phyloP scores from a whole-genome alignment of 2,113 vertebrate genomes.

The Cacatua alba region DNA sequence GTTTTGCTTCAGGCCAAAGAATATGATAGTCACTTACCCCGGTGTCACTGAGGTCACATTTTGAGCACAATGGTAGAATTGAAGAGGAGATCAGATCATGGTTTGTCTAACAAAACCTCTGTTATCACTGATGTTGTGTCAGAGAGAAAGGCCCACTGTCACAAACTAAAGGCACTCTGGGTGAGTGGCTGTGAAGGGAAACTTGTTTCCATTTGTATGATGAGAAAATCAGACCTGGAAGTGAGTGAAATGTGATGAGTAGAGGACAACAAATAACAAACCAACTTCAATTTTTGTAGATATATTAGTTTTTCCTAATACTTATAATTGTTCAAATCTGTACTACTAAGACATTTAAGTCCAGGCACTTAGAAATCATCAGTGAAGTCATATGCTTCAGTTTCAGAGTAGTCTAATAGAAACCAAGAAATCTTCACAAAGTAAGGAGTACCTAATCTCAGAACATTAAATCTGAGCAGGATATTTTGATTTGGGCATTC shows the following conservation, averaged over 20 bases:
- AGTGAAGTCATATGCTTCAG: neutral
- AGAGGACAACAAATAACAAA: neutral
- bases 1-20: neutral
- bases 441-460: neutral
- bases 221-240: neutral
- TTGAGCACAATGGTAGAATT: slow-evolving; percentile 21
- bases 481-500: neutral
- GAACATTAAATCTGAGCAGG: neutral
- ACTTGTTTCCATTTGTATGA: neutral
- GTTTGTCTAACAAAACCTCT: neutral
- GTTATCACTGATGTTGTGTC: neutral
- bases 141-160: slow-evolving; percentile 22
- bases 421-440: neutral
- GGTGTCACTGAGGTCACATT: slow-evolving; percentile 14
- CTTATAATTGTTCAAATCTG: neutral
- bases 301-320: neutral
- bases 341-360: neutral
- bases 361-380: neutral
- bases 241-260: neutral
- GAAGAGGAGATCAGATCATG: slow-evolving; percentile 7
- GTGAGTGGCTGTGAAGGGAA: neutral
- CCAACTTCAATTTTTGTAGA: neutral
- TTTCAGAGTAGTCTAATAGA: neutral
- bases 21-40: neutral
- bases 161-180: neutral